These are phyloP conservation scores for Tachina grossa DNA, from an alignment of 2,888 invertebrate genomes.

Conservation along the genomic window DNA sequence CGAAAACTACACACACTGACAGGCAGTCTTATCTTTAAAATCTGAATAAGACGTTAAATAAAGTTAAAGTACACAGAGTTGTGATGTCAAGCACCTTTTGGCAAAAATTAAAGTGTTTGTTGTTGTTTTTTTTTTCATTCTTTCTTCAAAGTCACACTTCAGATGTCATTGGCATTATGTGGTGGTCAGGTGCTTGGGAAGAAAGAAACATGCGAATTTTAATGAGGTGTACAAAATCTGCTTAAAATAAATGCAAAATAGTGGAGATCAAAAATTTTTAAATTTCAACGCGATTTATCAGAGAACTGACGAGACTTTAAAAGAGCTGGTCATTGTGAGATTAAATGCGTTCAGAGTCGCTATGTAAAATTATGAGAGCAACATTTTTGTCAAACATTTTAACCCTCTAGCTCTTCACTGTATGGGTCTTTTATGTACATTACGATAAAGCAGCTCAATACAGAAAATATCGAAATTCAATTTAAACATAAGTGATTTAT, in stretches of 20 bases:
- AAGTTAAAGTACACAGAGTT: conserved; percentile 50
- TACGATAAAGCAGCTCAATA: too few relatives aligned
- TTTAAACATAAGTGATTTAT: too few relatives aligned
- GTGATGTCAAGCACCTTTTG: conserved; percentile 64
- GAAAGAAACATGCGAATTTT: not conserved
- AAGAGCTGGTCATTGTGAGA: too few relatives aligned
- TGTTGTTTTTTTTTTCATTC: not conserved
- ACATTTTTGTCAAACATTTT: too few relatives aligned
- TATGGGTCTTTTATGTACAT: too few relatives aligned
- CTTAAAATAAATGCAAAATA: not conserved
- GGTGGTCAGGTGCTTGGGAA: conserved; percentile 23
- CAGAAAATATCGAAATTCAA: too few relatives aligned
- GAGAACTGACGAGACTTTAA: too few relatives aligned
- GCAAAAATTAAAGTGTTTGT: conserved; percentile 5
- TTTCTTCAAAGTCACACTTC: conserved; percentile 51
- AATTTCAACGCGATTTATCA: too few relatives aligned
- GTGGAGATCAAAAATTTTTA: too few relatives aligned
- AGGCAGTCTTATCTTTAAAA: conserved; percentile 64
- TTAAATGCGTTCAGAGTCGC: too few relatives aligned
- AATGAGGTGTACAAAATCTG: not conserved
- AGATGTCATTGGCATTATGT: conserved; percentile 45
- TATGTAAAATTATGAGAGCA: too few relatives aligned
- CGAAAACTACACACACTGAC: conserved; percentile 37
- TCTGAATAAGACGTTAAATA: conserved; percentile 54
- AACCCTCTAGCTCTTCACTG: too few relatives aligned